phyloP scores from a whole-genome alignment of 2,888 invertebrate genomes.

The Apamea anceps region DNA sequence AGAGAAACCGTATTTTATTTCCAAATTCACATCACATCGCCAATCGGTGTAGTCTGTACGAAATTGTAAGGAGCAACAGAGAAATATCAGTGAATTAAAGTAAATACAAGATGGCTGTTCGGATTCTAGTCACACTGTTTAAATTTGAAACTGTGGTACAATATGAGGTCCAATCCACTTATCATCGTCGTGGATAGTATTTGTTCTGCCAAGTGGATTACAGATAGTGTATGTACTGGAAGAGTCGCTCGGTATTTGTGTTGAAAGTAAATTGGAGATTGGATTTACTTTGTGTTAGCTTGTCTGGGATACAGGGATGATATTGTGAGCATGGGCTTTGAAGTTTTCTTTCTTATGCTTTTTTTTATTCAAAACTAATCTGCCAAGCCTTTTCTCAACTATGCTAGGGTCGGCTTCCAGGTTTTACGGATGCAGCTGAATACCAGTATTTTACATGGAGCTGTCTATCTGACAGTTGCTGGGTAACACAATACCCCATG shows the following conservation, averaged over 20 bases:
- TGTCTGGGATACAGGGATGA: slow-evolving; percentile 12
- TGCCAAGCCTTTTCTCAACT: neutral
- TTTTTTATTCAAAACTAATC: neutral
- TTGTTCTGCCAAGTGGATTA: slow-evolving; percentile 71
- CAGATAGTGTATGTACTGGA: slow-evolving; percentile 51
- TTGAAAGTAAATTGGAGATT: slow-evolving; percentile 59
- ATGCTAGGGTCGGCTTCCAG: neutral
- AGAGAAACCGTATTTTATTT: slow-evolving; percentile 26
- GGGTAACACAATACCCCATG: neutral
- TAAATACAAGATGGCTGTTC: slow-evolving; percentile 62
- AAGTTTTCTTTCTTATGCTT: slow-evolving; percentile 1
- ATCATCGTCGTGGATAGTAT: slow-evolving; percentile 76
- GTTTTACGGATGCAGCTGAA: neutral
- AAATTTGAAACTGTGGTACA: slow-evolving; percentile 80
- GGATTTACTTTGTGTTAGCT: slow-evolving; percentile 45
- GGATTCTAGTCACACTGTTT: slow-evolving; percentile 76
- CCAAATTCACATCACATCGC: slow-evolving; percentile 58
- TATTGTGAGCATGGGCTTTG: neutral
- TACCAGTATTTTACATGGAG: neutral
- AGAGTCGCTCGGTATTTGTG: slow-evolving; percentile 42
- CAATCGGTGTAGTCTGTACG: slow-evolving; percentile 46
- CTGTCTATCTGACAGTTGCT: neutral
- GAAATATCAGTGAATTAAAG: slow-evolving; percentile 68
- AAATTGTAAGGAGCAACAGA: slow-evolving; percentile 49
- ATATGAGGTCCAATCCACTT: slow-evolving; percentile 82